phyloP scores from a whole-genome alignment of 1,140 invertebrate genomes.

The Lasioglossum albipes region DNA sequence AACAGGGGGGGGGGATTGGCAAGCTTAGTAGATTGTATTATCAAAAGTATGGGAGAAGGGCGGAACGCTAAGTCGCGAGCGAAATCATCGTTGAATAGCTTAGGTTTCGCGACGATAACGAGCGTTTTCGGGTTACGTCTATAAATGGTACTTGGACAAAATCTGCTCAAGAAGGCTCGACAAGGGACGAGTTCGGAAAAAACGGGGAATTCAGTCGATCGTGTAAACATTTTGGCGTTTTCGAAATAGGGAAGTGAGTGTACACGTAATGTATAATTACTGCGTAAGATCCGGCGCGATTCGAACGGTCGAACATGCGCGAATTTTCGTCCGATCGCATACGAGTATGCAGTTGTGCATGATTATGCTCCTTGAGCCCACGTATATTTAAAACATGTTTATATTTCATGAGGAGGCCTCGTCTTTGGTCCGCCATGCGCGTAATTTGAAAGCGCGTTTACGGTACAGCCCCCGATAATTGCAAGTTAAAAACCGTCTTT shows the following conservation, averaged over 20 bases:
- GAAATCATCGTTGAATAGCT: neutral
- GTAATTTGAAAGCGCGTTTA: slow-evolving; percentile 55
- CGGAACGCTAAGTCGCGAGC: neutral
- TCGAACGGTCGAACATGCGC: neutral
- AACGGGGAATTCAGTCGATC: slow-evolving; percentile 40
- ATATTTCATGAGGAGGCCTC: slow-evolving; percentile 64
- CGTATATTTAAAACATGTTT: slow-evolving; percentile 41
- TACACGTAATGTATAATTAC: slow-evolving; percentile 25
- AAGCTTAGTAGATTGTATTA: neutral
- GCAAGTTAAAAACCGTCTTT: slow-evolving; percentile 65
- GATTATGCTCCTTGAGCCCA: slow-evolving; percentile 53
- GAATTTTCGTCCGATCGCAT: slow-evolving; percentile 24
- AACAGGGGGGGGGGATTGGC: neutral
- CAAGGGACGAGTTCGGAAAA: slow-evolving; percentile 18
- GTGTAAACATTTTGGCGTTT: slow-evolving; percentile 47
- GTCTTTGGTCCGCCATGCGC: slow-evolving; percentile 75
- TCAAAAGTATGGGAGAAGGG: neutral
- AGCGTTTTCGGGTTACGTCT: neutral
- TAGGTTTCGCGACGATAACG: too few species aligned
- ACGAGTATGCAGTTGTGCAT: slow-evolving; percentile 62
- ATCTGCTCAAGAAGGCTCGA: slow-evolving; percentile 25
- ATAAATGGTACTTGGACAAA: neutral
- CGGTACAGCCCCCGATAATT: slow-evolving; percentile 68
- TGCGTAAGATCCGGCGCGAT: slow-evolving; percentile 17
- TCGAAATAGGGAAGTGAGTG: slow-evolving; percentile 51